Conservation (phyloP, 2,797 vertebrate genomes). For the Premnoplex brunnescens region DNA sequence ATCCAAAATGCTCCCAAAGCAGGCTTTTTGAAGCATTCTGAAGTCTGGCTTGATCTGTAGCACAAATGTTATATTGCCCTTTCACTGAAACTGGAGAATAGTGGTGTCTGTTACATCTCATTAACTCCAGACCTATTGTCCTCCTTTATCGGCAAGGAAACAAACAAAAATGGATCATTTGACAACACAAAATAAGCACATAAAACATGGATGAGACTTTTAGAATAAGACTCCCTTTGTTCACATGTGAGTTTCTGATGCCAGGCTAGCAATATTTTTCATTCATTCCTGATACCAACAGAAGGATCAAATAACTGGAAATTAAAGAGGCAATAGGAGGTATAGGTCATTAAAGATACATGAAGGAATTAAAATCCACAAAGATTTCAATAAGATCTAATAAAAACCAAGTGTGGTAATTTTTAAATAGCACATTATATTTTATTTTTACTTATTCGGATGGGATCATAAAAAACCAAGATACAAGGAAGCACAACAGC, state of each 20-base stretch:
- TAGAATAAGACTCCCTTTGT: slow-evolving; percentile 56
- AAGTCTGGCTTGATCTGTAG: slow-evolving; percentile 25
- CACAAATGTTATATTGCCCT: slow-evolving; percentile 15
- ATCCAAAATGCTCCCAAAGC: background rate
- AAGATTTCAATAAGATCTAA: slow-evolving; percentile 41
- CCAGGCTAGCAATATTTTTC: slow-evolving; percentile 52
- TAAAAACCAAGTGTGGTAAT: background rate
- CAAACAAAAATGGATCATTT: slow-evolving; percentile 63
- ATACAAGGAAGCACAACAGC: background rate
- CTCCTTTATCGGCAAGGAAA: slow-evolving; percentile 35
- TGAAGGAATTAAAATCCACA: slow-evolving; percentile 57
- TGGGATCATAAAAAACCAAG: background rate
- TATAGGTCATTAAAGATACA: slow-evolving; percentile 74
- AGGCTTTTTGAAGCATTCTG: background rate
- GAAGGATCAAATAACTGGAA: slow-evolving; percentile 75
- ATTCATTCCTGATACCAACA: slow-evolving; percentile 52
- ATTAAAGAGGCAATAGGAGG: slow-evolving; percentile 72
- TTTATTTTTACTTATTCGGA: background rate
- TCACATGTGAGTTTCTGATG: slow-evolving; percentile 60
- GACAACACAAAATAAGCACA: slow-evolving; percentile 48
- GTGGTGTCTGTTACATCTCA: slow-evolving; percentile 70
- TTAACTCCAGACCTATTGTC: slow-evolving; percentile 62
- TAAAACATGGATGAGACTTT: slow-evolving; percentile 52
- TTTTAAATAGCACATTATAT: background rate
- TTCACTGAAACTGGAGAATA: slow-evolving; percentile 69